Evolutionary conservation across 2,888 invertebrate genomes (phyloP), one percentile per base, ranked within the genome.

Genomic region (Harpagoxenus sublaevis): DNA sequence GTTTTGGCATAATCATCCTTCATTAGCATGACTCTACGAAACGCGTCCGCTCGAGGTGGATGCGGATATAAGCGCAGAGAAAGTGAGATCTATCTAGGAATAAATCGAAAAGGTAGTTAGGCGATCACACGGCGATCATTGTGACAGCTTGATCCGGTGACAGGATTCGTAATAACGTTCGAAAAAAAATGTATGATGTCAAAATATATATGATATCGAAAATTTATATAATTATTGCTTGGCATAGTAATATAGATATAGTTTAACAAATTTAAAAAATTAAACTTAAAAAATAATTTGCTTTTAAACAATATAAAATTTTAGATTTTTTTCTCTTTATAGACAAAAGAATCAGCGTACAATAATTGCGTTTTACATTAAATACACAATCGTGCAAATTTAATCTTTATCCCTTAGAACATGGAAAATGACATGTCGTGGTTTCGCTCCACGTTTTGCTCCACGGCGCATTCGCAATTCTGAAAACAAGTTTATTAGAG

Each of bases 1-100:
- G 86, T 89, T 89, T 89, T 86, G 89, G 87, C 87, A 74, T 83
- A 65, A 82, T 68, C 84, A 81, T 82, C 85, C 84, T 87, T 89
- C 89, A 89, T 89, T 89, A 89, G 83, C 86, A 87, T 89, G 74
- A 65, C 48, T 6, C n/a, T 62, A 68, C 83, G 70, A 66, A 55
- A 74, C 51, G 31, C 71, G 83, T 31, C 60, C 83, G 68, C 71
- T 4, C 73, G 48, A 60, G 23, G 8, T 48, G 48, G 79, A 60
- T 39, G 48, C 48, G 73, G 60, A 73, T 73, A 18, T 73, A 48
- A 28, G 48, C 48, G 39, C 28, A 3, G 71, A 81, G 79, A 81
- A 81, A 81, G 79, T 73, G 48, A 81, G 79, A 51, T 62, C 39
- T 39, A 73, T 81, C 79, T 81, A 73, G 31, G 79, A 71, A 48